Percentiles rank a stretch among this genome's conserved stretches.
These are phyloP conservation scores for Xiphophorus maculatus DNA, from an alignment of 2,113 vertebrate genomes.

Conservation along the genomic window DNA sequence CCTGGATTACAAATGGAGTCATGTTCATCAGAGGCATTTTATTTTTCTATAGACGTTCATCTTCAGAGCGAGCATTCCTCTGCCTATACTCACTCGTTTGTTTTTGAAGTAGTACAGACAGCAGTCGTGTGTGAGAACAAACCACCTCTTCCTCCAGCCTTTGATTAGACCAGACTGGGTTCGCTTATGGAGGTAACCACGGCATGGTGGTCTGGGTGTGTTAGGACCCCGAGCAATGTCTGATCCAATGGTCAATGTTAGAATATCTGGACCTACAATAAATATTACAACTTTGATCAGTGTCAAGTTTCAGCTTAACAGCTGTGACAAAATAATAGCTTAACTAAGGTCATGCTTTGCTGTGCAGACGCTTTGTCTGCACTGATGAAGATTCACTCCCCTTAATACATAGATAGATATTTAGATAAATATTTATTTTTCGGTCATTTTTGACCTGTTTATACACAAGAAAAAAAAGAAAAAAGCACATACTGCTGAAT, in stretches of 20 bases:
- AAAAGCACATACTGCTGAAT: too few relatives aligned
- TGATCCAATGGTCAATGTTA: slow-evolving; percentile 88
- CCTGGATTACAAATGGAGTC: slow-evolving; percentile 69
- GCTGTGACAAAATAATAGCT: not conserved
- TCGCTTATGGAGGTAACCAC: slow-evolving; percentile 89
- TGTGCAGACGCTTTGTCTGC: too few relatives aligned
- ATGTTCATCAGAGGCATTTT: not conserved
- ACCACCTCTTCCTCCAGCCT: slow-evolving; percentile 96
- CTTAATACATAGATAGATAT: not conserved
- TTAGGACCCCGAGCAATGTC: slow-evolving; percentile 88
- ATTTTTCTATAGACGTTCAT: not conserved
- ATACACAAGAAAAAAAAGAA: too few relatives aligned
- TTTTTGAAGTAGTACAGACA: slow-evolving; percentile 89
- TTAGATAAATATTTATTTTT: too few relatives aligned
- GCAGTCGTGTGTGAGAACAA: slow-evolving; percentile 87
- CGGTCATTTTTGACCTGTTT: too few relatives aligned
- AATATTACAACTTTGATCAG: not conserved
- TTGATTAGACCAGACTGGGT: slow-evolving; percentile 87
- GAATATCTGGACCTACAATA: slow-evolving; percentile 83
- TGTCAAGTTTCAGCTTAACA: not conserved
- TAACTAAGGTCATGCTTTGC: not conserved
- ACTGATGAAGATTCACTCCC: not conserved
- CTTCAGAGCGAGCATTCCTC: not conserved
- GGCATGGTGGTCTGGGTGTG: slow-evolving; percentile 85
- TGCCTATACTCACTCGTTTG: slow-evolving; percentile 82